These are phyloP conservation scores for Petrocephalus schoutedeni DNA, from an alignment of 2,797 vertebrate species.

Conservation along the genomic window DNA sequence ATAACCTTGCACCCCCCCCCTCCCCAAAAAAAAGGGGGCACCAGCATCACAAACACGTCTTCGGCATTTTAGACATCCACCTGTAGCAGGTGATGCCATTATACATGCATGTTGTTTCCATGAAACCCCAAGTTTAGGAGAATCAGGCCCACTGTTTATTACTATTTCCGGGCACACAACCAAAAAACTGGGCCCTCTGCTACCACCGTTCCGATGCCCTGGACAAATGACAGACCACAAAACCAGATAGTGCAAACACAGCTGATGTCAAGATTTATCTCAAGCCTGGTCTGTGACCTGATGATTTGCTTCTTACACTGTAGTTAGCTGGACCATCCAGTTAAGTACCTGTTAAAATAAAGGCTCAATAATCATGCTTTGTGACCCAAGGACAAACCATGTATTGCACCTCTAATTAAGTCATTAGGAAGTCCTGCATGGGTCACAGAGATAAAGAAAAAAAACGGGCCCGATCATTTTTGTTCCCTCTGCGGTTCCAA, in stretches of 20 bases:
- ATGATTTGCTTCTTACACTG: background rate
- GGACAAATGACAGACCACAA: background rate
- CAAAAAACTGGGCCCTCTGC: background rate
- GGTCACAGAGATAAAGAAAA: background rate
- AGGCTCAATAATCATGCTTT: background rate
- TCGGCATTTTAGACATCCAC: background rate
- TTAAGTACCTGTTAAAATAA: background rate
- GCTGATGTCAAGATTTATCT: too few relatives aligned
- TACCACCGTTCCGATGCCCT: background rate
- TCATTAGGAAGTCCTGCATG: background rate
- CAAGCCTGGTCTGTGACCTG: too few relatives aligned
- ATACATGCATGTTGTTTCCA: background rate
- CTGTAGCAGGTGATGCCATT: background rate
- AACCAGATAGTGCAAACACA: background rate
- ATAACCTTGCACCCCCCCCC: background rate
- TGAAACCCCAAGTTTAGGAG: background rate
- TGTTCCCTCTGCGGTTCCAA: conserved; percentile 65
- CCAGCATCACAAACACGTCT: background rate
- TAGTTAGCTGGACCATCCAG: background rate
- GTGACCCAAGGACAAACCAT: background rate
- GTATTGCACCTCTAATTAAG: background rate
- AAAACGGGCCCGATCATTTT: conserved; percentile 27
- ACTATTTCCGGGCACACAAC: background rate
- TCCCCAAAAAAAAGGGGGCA: background rate
- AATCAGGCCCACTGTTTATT: background rate